Percentiles rank a stretch among this genome's conserved stretches.
phyloP scores from a whole-genome alignment of 2,113 vertebrate genomes.

The Zosterops pallidus region DNA sequence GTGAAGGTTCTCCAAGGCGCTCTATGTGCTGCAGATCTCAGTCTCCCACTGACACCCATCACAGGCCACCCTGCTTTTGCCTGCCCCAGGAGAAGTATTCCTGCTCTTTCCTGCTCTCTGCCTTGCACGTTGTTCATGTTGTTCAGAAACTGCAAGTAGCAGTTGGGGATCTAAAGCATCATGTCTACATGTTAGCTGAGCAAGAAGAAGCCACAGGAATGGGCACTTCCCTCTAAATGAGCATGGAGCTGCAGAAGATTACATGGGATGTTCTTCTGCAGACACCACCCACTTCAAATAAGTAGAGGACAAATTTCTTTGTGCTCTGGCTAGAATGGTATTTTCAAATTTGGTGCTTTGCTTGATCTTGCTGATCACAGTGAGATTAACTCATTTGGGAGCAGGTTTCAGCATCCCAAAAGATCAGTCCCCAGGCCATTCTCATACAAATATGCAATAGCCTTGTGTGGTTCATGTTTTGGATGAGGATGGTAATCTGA shows the following conservation, averaged over 20 bases:
- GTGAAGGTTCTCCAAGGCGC: background rate
- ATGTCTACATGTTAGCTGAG: background rate
- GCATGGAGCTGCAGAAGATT: background rate
- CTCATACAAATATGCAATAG: background rate
- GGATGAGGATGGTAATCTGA: background rate
- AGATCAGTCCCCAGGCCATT: background rate
- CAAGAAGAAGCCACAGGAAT: background rate
- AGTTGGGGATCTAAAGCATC: background rate
- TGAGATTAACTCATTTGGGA: background rate
- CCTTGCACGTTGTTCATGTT: background rate
- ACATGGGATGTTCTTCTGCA: background rate
- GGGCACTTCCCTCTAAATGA: background rate
- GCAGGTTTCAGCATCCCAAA: background rate
- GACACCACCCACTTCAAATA: background rate
- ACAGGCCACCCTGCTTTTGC: background rate
- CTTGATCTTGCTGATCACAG: background rate
- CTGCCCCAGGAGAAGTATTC: background rate
- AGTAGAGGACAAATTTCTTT: background rate
- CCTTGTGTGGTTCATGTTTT: background rate
- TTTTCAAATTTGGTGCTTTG: background rate
- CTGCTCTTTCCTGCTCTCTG: background rate
- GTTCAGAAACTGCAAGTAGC: background rate
- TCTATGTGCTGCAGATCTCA: accelerated
- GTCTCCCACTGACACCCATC: accelerated
- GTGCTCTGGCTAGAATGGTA: background rate